Evolutionary conservation across 2,888 invertebrate species (phyloP).

Genomic region (Geophilus truncorum): DNA sequence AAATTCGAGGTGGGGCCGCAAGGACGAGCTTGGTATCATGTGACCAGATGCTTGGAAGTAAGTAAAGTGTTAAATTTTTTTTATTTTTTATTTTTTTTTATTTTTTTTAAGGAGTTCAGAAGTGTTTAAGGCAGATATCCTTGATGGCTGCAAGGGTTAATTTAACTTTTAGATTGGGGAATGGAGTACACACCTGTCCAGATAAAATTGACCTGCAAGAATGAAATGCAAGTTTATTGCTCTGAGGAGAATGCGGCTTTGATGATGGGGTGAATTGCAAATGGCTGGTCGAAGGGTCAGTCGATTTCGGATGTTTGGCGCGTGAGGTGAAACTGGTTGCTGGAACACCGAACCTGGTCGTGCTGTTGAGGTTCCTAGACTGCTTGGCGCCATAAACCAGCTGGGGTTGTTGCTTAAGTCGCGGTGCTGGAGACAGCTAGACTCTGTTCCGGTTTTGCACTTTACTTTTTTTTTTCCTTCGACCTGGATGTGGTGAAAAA

Average conservation of each 20-base stretch:
- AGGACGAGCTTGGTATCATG: neutral
- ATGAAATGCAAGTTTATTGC: neutral
- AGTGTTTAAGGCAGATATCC: neutral
- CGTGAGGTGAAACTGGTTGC: neutral
- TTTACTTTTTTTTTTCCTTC: neutral
- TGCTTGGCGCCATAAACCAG: neutral
- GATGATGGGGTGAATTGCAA: slow-evolving; percentile 13
- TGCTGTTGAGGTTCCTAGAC: neutral
- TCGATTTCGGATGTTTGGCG: neutral
- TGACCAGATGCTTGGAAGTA: neutral
- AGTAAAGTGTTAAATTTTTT: neutral
- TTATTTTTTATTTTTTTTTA: neutral
- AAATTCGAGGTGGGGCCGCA: neutral
- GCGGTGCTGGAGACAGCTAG: neutral
- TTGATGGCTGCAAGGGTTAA: neutral
- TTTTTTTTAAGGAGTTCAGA: neutral
- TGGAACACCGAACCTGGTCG: neutral
- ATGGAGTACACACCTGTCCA: neutral
- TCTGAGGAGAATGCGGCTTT: neutral
- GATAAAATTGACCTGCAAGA: neutral
- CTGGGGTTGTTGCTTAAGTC: neutral
- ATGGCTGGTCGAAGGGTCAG: slow-evolving; percentile 4
- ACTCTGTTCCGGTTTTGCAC: neutral
- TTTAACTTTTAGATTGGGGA: neutral
- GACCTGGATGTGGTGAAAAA: no score